Conservation (phyloP, 2,797 vertebrate genomes). For the Aphelocoma californica region DNA sequence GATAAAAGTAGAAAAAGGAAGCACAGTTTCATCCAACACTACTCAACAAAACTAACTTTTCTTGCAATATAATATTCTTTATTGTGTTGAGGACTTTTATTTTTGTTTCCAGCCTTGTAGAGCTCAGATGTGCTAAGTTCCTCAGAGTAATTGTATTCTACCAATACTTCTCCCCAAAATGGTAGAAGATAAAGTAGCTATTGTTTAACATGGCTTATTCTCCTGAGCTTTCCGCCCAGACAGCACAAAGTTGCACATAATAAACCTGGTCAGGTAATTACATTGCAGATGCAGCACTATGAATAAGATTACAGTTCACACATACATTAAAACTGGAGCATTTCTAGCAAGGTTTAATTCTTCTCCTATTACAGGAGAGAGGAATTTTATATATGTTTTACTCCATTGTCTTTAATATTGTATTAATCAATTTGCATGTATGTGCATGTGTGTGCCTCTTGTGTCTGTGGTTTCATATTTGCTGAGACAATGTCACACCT, state of each 20-base stretch:
- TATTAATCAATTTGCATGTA: not conserved
- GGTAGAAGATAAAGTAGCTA: not conserved
- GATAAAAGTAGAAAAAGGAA: not conserved
- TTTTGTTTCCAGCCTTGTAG: not conserved
- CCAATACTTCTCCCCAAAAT: not conserved
- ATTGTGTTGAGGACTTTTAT: not conserved
- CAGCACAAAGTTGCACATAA: not conserved
- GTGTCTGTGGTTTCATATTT: not conserved
- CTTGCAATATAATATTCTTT: not conserved
- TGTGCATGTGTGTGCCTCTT: accelerated
- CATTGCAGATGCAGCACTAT: not conserved
- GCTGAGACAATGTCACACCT: not conserved
- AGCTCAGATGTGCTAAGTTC: not conserved
- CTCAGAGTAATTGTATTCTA: not conserved
- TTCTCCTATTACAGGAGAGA: not conserved
- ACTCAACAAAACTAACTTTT: not conserved
- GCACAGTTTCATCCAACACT: not conserved
- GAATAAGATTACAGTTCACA: not conserved
- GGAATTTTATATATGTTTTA: not conserved
- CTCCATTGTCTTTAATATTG: not conserved
- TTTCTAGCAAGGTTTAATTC: not conserved
- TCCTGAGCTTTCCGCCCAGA: not conserved
- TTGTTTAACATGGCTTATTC: not conserved
- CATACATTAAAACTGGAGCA: not conserved
- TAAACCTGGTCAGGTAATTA: not conserved